A percentile compares a stretch with the other conserved stretches of the same genome.
phyloP scores from a whole-genome alignment of 2,888 invertebrate genomes.

The Leptopilina drosophilae region DNA sequence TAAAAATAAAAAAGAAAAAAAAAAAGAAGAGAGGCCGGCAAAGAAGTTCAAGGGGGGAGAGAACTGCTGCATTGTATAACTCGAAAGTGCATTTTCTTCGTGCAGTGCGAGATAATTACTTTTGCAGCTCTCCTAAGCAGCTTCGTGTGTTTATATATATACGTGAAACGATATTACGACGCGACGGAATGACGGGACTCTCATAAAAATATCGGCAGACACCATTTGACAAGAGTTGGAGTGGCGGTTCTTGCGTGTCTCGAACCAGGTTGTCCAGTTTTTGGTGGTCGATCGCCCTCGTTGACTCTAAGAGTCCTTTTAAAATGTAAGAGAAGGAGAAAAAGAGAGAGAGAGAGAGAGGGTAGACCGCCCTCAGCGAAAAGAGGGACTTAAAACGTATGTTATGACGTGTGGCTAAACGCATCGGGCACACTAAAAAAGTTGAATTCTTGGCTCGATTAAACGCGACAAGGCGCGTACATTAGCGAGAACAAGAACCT shows the following conservation, averaged over 20 bases:
- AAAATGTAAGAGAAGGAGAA: not conserved
- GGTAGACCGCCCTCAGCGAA: slow-evolving; percentile 19
- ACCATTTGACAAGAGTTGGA: slow-evolving; percentile 14
- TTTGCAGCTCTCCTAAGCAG: slow-evolving; percentile 44
- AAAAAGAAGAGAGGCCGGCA: not conserved
- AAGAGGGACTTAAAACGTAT: slow-evolving; percentile 37
- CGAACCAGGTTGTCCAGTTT: slow-evolving; percentile 38
- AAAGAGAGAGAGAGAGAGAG: not conserved
- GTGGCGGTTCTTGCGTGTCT: slow-evolving; percentile 8
- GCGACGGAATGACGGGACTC: slow-evolving; percentile 19
- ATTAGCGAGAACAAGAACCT: slow-evolving; percentile 32
- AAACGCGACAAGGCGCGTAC: slow-evolving; percentile 42
- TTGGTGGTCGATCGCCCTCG: slow-evolving; percentile 32
- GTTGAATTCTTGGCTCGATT: slow-evolving; percentile 41
- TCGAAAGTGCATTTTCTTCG: slow-evolving; percentile 25
- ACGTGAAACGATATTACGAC: slow-evolving; percentile 40
- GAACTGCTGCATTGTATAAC: not conserved
- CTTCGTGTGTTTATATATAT: not conserved
- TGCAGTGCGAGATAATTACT: slow-evolving; percentile 38
- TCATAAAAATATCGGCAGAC: slow-evolving; percentile 39
- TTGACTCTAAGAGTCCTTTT: slow-evolving; percentile 25
- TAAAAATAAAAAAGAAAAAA: not conserved
- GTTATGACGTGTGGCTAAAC: slow-evolving; percentile 45
- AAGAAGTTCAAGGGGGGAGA: slow-evolving; percentile 13
- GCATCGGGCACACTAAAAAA: slow-evolving; percentile 29